Percentiles rank a stretch among this genome's conserved stretches.
These are phyloP conservation scores for Drosophila gunungcola DNA, from an alignment of 1,140 invertebrate species.

Conservation along the genomic window DNA sequence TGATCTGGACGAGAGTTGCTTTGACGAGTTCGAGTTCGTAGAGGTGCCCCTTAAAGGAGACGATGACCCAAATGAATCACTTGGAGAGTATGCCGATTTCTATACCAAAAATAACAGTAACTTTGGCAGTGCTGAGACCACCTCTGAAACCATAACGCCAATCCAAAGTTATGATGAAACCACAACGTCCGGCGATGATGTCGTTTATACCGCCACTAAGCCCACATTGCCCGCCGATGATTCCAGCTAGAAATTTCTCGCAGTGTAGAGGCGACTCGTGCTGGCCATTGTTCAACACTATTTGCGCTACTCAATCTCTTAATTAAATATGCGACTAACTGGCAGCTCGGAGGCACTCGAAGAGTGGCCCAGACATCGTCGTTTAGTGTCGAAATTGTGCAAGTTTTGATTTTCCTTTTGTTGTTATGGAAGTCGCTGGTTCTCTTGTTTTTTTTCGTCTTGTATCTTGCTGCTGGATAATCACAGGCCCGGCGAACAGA, in stretches of 20 bases:
- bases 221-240: no score
- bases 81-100: neutral
- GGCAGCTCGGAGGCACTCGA: conserved; percentile 41
- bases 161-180: neutral
- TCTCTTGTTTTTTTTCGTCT: conserved; percentile 25
- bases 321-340: conserved; percentile 83
- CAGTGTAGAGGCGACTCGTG: conserved; percentile 69
- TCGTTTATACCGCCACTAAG: no score
- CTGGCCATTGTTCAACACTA: conserved; percentile 78
- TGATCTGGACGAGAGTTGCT: neutral
- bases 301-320: conserved; percentile 79
- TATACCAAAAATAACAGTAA: no score
- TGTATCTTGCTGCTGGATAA: conserved; percentile 45
- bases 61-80: neutral
- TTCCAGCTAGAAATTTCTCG: conserved; percentile 4
- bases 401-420: conserved; percentile 75
- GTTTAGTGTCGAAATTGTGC: conserved; percentile 83
- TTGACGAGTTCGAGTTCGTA: no score
- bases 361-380: conserved; percentile 59
- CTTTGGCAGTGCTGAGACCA: no score
- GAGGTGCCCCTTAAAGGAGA: no score
- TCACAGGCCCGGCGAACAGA: conserved; percentile 63
- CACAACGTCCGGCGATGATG: neutral
- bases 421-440: conserved; percentile 37
- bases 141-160: neutral